phyloP scores from a whole-genome alignment of 1,140 invertebrate genomes.

The Drosophila azteca region DNA sequence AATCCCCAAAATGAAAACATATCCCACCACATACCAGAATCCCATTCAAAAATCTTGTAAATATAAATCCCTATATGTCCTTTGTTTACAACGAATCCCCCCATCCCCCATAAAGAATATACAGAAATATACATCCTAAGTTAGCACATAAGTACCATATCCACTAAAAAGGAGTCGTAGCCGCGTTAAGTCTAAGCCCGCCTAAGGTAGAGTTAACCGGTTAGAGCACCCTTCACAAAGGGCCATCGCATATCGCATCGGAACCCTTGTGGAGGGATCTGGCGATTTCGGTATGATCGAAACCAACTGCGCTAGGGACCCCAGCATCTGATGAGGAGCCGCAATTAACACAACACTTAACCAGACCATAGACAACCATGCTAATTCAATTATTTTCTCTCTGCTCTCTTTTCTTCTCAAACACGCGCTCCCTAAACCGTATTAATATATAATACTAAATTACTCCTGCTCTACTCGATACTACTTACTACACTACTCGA shows the following conservation, averaged over 20 bases:
- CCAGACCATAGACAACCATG: slow-evolving; percentile 68
- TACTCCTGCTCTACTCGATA: slow-evolving; percentile 70
- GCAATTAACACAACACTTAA: slow-evolving; percentile 39
- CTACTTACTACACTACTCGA: slow-evolving; percentile 45
- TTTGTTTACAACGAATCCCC: slow-evolving; percentile 63
- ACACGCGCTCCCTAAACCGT: slow-evolving; percentile 71
- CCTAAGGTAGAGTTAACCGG: not conserved
- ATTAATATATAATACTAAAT: slow-evolving; percentile 58
- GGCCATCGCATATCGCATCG: not conserved
- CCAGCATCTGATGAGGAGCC: slow-evolving; percentile 30
- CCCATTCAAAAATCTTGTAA: slow-evolving; percentile 68
- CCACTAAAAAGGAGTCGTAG: not conserved
- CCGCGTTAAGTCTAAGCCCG: too few relatives aligned
- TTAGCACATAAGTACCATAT: slow-evolving; percentile 29
- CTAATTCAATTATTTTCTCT: slow-evolving; percentile 84
- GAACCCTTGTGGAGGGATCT: slow-evolving; percentile 37
- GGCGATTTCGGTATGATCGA: slow-evolving; percentile 57
- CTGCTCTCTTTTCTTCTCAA: slow-evolving; percentile 83
- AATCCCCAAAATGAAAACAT: slow-evolving; percentile 56
- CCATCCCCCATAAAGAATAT: slow-evolving; percentile 1
- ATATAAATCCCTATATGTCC: slow-evolving; percentile 78
- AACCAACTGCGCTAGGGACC: slow-evolving; percentile 30
- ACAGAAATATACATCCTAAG: slow-evolving; percentile 44
- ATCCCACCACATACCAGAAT: slow-evolving; percentile 51
- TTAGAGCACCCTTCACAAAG: not conserved